phyloP scores from a whole-genome alignment of 1,140 invertebrate genomes.

The Aphaenogaster floridana region DNA sequence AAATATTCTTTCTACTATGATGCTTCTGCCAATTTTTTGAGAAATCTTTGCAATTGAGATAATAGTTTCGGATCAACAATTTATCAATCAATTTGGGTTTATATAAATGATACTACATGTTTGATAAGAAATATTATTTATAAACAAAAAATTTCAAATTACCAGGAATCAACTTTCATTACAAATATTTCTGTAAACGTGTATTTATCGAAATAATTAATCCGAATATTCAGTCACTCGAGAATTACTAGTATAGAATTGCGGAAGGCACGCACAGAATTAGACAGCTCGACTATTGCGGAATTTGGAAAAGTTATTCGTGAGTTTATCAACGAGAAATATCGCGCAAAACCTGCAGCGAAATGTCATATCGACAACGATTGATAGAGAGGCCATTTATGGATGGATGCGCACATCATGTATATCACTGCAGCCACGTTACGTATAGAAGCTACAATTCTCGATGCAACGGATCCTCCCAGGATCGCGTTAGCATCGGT shows the following conservation, averaged over 20 bases:
- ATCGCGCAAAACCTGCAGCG: constrained; percentile 46
- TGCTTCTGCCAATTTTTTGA: background rate
- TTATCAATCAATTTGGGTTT: background rate
- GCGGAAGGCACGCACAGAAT: background rate
- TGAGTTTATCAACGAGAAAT: constrained; percentile 53
- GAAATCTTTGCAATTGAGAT: background rate
- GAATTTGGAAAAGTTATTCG: constrained; percentile 46
- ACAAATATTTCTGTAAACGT: constrained; percentile 1
- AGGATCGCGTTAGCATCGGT: constrained; percentile 53
- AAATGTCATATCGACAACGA: constrained; percentile 33
- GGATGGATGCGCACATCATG: constrained; percentile 68
- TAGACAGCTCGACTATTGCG: background rate
- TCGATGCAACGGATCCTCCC: constrained; percentile 26
- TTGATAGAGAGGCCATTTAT: constrained; percentile 65
- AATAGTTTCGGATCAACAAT: background rate
- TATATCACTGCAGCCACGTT: constrained; percentile 46
- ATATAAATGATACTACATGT: background rate
- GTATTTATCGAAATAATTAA: constrained; percentile 2
- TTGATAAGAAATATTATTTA: background rate
- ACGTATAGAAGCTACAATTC: constrained; percentile 52
- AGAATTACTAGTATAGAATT: background rate
- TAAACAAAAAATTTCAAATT: background rate
- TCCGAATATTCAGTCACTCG: background rate
- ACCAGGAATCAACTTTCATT: background rate
- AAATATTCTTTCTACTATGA: background rate